Percentiles rank a stretch among this genome's conserved stretches.
These are phyloP conservation scores for Laterallus jamaicensis DNA, from an alignment of 2,113 vertebrate genomes.

Conservation along the genomic window DNA sequence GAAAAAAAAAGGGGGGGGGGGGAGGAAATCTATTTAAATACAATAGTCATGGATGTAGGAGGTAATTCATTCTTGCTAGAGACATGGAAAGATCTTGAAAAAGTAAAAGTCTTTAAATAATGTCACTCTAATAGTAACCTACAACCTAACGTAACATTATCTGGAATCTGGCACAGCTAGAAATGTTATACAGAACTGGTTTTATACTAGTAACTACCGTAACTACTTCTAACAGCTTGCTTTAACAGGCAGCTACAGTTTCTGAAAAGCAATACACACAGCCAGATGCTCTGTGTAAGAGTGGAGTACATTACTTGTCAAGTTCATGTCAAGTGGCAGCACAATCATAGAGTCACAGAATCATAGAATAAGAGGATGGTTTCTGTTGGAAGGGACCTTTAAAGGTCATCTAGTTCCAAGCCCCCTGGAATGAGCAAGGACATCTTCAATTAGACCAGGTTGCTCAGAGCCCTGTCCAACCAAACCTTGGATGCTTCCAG, in stretches of 20 bases:
- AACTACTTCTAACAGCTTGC: not conserved
- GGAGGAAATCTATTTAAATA: not conserved
- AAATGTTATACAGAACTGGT: not conserved
- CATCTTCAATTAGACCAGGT: not conserved
- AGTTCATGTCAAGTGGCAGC: not conserved
- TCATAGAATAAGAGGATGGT: not conserved
- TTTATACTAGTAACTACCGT: not conserved
- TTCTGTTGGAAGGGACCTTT: not conserved
- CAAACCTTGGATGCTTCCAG: not conserved
- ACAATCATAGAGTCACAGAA: not conserved
- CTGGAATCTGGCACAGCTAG: not conserved
- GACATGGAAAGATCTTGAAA: not conserved
- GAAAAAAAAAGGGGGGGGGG: too few relatives aligned
- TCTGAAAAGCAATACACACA: not conserved
- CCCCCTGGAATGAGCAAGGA: not conserved
- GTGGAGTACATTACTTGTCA: not conserved
- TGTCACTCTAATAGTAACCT: not conserved
- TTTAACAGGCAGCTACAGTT: not conserved
- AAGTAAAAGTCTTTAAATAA: not conserved
- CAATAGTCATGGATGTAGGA: not conserved
- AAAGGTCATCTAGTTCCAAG: not conserved
- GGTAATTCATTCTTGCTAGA: not conserved
- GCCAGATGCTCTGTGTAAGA: not conserved
- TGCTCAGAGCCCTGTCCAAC: not conserved
- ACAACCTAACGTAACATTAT: not conserved